Evolutionary conservation across 2,888 invertebrate genomes (phyloP).

Genomic region (Sipha maydis): DNA sequence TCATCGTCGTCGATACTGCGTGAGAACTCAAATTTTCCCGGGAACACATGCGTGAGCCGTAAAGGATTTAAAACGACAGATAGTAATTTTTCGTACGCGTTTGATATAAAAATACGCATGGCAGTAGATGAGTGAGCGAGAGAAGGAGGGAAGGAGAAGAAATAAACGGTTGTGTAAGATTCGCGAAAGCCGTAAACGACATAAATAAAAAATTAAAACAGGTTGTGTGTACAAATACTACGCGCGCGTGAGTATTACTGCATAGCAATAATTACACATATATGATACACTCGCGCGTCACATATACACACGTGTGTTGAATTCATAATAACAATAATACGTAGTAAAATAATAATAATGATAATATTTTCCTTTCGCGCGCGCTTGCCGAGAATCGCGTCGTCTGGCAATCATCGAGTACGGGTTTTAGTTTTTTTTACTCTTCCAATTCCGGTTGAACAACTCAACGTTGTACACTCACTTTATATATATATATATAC

Average conservation of each 20-base stretch:
- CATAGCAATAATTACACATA: slow-evolving; percentile 46
- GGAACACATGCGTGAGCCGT: background rate
- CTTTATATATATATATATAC: background rate
- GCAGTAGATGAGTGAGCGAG: background rate
- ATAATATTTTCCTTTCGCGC: background rate
- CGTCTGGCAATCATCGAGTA: background rate
- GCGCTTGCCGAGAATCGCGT: background rate
- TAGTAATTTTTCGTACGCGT: background rate
- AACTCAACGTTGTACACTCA: background rate
- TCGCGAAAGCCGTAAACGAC: slow-evolving; percentile 52
- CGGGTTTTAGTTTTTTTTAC: background rate
- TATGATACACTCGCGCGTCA: background rate
- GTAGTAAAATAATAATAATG: background rate
- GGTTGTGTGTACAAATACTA: slow-evolving; percentile 17
- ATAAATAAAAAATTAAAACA: slow-evolving; percentile 25
- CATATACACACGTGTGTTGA: slow-evolving; percentile 47
- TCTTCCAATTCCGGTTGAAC: slow-evolving; percentile 5
- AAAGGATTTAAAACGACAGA: background rate
- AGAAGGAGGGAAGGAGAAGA: background rate
- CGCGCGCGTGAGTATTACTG: slow-evolving; percentile 14
- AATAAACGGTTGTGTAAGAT: slow-evolving; percentile 35
- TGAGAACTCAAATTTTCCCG: background rate
- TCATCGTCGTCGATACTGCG: background rate
- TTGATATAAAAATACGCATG: too few relatives aligned
- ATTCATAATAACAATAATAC: slow-evolving; percentile 43